Evolutionary conservation across 2,113 vertebrate genomes (phyloP).

Genomic region (Prionailurus viverrinus): DNA sequence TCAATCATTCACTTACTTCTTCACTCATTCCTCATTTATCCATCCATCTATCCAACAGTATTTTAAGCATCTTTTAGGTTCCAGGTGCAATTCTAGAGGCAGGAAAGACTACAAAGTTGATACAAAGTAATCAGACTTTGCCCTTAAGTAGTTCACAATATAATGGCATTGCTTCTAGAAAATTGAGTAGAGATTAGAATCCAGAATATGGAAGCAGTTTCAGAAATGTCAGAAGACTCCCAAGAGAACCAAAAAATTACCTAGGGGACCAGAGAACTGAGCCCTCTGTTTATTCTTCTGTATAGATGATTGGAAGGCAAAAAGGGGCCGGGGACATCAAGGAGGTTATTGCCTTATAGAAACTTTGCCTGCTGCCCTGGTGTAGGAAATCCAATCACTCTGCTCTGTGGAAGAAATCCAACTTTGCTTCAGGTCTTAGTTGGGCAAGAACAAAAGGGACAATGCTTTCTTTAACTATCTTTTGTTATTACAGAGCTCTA

Average conservation of each 20-base stretch:
- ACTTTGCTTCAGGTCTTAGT: background rate
- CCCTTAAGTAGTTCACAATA: background rate
- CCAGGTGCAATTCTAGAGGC: background rate
- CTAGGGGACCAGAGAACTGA: background rate
- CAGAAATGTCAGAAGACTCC: background rate
- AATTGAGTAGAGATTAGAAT: background rate
- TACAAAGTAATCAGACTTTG: background rate
- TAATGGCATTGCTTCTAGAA: slow-evolving; percentile 6
- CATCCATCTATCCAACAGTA: background rate
- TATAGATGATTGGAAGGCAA: background rate
- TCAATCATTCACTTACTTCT: background rate
- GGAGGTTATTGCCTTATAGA: background rate
- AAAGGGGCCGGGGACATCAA: background rate
- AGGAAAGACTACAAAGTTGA: background rate
- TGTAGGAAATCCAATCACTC: background rate
- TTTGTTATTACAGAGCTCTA: background rate
- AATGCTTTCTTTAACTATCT: slow-evolving; percentile 9
- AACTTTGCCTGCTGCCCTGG: background rate
- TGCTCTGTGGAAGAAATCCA: background rate
- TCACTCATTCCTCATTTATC: background rate
- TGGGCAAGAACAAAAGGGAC: slow-evolving; percentile 54
- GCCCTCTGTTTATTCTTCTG: background rate
- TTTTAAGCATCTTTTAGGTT: background rate
- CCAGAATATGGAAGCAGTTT: background rate
- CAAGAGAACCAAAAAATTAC: background rate